Conservation (phyloP, 2,888 invertebrate species). For the Lithophane semibrunnea region DNA sequence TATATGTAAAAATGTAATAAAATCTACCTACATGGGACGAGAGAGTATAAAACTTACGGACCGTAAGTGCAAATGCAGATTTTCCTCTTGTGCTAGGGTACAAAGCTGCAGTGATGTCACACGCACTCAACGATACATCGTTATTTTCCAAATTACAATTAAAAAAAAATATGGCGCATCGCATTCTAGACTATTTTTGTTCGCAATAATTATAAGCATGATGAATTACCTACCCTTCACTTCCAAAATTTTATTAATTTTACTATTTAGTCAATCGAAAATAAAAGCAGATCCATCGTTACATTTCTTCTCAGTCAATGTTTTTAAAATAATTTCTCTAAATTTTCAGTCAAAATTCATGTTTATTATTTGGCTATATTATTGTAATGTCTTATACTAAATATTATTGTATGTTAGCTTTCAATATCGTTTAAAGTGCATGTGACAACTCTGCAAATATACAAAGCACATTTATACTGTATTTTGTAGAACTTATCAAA, state of each 20-base stretch:
- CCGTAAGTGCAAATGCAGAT: constrained; percentile 34
- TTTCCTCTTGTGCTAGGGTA: constrained; percentile 17
- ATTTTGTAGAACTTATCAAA: constrained; percentile 63
- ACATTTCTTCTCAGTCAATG: constrained; percentile 22
- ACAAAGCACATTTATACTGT: constrained; percentile 14
- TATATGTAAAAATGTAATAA: constrained; percentile 20
- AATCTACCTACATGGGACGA: constrained; percentile 37
- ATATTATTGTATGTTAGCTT: constrained; percentile 30
- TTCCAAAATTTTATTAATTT: not conserved
- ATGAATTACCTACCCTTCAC: constrained; percentile 4
- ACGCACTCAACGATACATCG: constrained; percentile 31
- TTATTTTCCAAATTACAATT: not conserved
- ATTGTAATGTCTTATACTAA: constrained; percentile 35
- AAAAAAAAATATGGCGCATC: constrained; percentile 5
- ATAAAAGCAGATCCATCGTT: constrained; percentile 25
- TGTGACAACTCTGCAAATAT: constrained; percentile 38
- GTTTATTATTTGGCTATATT: constrained; percentile 27
- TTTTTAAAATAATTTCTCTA: constrained; percentile 16
- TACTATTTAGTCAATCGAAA: constrained; percentile 18
- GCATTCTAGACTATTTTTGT: constrained; percentile 12
- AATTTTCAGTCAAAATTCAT: constrained; percentile 34
- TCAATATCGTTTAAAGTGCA: constrained; percentile 10
- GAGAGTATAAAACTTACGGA: constrained; percentile 30
- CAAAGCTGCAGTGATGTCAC: constrained; percentile 44
- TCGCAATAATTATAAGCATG: constrained; percentile 27